A percentile compares a stretch with the other conserved stretches of the same genome.
phyloP scores from a whole-genome alignment of 2,888 invertebrate species.

The Phanerotoma sp. region DNA sequence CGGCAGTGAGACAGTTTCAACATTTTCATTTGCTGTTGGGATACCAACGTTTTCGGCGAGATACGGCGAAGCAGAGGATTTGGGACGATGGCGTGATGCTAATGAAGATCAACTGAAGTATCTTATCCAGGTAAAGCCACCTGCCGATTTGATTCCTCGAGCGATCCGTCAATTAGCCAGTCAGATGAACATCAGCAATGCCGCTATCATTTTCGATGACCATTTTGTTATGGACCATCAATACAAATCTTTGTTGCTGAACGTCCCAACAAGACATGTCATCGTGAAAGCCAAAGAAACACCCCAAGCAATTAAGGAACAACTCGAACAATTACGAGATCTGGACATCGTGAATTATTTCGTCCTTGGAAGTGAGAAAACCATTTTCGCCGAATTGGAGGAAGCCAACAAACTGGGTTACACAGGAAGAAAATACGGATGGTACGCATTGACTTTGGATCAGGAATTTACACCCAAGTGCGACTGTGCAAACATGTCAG shows the following conservation, averaged over 20 bases:
- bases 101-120: too few relatives aligned
- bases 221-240: constrained; percentile 92
- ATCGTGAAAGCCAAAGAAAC: constrained; percentile 64
- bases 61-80: constrained; percentile 81
- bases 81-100: constrained; percentile 81
- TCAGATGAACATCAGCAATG: constrained; percentile 80
- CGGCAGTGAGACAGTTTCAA: constrained; percentile 82
- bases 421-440: constrained; percentile 59
- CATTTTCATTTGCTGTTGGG: constrained; percentile 76
- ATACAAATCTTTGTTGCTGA: constrained; percentile 85
- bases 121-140: constrained; percentile 81
- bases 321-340: constrained; percentile 72
- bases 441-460: constrained; percentile 81
- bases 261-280: constrained; percentile 87
- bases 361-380: constrained; percentile 72
- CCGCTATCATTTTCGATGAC: constrained; percentile 88
- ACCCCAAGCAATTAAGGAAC: constrained; percentile 64
- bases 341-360: constrained; percentile 90
- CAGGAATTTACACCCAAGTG: constrained; percentile 71
- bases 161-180: constrained; percentile 78
- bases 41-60: constrained; percentile 83
- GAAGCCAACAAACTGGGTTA: too few relatives aligned
- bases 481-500: constrained; percentile 74
- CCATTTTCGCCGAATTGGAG: constrained; percentile 39
- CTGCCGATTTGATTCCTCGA: constrained; percentile 82